Percentiles rank a stretch among this genome's conserved stretches.
phyloP scores from a whole-genome alignment of 1,140 invertebrate species.

The Monomorium pharaonis region DNA sequence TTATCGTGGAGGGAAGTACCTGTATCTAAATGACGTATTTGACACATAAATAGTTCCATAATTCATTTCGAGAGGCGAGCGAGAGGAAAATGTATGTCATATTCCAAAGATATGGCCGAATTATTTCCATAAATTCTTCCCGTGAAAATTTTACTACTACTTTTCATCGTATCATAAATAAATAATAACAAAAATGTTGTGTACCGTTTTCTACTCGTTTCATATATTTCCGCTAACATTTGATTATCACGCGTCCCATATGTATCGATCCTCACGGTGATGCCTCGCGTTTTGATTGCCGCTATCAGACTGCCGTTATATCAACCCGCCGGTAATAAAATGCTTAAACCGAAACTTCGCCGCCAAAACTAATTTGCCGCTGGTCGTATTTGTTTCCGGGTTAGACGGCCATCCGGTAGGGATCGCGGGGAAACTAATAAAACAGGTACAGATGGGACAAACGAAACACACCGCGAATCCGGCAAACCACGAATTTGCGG shows the following conservation, averaged over 20 bases:
- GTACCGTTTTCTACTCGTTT: background rate
- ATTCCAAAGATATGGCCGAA: background rate
- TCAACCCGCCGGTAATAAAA: conserved; percentile 35
- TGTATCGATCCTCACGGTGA: background rate
- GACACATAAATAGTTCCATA: background rate
- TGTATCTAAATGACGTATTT: background rate
- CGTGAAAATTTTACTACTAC: background rate
- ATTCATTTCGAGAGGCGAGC: background rate
- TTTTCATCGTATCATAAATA: background rate
- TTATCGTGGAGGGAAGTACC: background rate
- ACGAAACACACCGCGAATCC: conserved; percentile 51
- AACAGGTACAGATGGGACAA: conserved; percentile 49
- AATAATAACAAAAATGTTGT: background rate
- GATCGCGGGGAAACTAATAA: conserved; percentile 50
- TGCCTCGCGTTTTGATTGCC: background rate
- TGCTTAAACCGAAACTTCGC: conserved; percentile 48
- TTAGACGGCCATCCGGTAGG: conserved; percentile 24
- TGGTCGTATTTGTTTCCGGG: conserved; percentile 40
- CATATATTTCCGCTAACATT: background rate
- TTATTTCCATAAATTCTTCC: background rate
- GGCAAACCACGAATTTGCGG: conserved; percentile 43
- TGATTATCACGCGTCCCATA: background rate
- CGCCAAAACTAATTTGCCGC: conserved; percentile 52
- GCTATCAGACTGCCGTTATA: background rate
- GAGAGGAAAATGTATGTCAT: background rate